phyloP scores from a whole-genome alignment of 2,888 invertebrate genomes.

The Phortica okadai region DNA sequence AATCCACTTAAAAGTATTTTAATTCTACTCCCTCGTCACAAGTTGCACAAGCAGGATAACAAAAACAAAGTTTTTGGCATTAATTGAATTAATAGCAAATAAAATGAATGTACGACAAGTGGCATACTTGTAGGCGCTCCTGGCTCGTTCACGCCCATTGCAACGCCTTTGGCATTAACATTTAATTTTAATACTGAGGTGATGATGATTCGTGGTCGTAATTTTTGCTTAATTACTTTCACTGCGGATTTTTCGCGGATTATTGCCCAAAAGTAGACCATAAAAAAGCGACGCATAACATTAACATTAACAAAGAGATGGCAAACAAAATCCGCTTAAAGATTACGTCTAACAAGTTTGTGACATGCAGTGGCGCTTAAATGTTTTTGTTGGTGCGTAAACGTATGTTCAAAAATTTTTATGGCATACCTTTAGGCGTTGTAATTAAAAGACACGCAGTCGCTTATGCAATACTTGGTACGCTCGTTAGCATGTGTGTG shows the following conservation, averaged over 20 bases:
- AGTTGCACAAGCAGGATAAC: not conserved
- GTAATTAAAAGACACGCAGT: slow-evolving; percentile 26
- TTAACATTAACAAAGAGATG: slow-evolving; percentile 18
- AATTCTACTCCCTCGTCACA: no score
- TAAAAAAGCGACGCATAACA: slow-evolving; percentile 29
- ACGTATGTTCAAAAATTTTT: slow-evolving; percentile 36
- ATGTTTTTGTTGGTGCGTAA: slow-evolving; percentile 32
- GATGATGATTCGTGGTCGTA: slow-evolving; percentile 36
- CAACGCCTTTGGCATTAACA: not conserved
- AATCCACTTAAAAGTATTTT: no score
- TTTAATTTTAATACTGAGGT: slow-evolving; percentile 39
- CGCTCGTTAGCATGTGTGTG: not conserved
- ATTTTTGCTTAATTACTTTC: slow-evolving; percentile 38
- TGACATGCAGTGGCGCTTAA: slow-evolving; percentile 24
- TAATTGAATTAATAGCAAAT: not conserved
- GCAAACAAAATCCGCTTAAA: slow-evolving; percentile 10
- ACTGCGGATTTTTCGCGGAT: slow-evolving; percentile 28
- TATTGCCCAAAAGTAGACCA: slow-evolving; percentile 37
- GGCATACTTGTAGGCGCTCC: slow-evolving; percentile 10
- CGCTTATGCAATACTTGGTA: not conserved
- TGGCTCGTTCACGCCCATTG: not conserved
- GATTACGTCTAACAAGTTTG: slow-evolving; percentile 21
- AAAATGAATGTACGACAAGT: not conserved
- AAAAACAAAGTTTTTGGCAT: not conserved
- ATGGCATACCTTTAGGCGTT: slow-evolving; percentile 33